These are phyloP conservation scores for Psettodes erumei DNA, from an alignment of 2,113 vertebrate genomes.

Conservation along the genomic window DNA sequence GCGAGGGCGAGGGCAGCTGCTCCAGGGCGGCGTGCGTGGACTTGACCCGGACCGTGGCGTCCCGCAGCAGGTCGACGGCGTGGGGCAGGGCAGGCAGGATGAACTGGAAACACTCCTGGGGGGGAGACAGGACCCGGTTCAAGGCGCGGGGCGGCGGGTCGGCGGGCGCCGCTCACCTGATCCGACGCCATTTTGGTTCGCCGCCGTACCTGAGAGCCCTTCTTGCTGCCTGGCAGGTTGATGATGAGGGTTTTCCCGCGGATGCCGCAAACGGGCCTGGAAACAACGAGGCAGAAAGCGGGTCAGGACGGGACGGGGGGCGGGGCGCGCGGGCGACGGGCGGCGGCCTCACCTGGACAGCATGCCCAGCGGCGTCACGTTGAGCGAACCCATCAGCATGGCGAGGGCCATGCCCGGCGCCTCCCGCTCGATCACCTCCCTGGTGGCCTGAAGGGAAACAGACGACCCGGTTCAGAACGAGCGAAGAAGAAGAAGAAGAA, in stretches of 20 bases:
- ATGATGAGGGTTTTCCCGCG: constrained; percentile 99
- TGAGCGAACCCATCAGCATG: constrained; percentile 99
- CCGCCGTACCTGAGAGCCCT: constrained; percentile 99
- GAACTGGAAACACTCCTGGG: constrained; percentile 99
- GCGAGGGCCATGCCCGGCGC: constrained; percentile 98
- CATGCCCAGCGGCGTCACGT: constrained; percentile 98
- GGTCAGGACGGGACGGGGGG: constrained; percentile 6
- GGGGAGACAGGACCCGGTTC: too few relatives aligned
- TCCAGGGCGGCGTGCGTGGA: constrained; percentile 95
- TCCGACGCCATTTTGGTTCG: background rate
- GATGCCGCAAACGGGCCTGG: constrained; percentile 97
- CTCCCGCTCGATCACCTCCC: constrained; percentile 98
- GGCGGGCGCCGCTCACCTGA: too few relatives aligned
- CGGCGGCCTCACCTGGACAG: constrained; percentile 95
- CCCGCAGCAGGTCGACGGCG: constrained; percentile 96
- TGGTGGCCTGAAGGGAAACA: constrained; percentile 90
- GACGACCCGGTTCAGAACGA: too few relatives aligned
- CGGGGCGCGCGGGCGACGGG: too few relatives aligned
- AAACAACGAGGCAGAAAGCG: constrained; percentile 40
- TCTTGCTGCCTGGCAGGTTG: constrained; percentile 99
- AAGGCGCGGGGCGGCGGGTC: too few relatives aligned
- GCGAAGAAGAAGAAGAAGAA: too few relatives aligned
- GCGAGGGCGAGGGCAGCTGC: constrained; percentile 93
- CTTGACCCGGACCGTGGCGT: constrained; percentile 95
- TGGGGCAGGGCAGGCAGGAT: constrained; percentile 99